phyloP scores from a whole-genome alignment of 2,888 invertebrate genomes.

The Portevinia maculata region DNA sequence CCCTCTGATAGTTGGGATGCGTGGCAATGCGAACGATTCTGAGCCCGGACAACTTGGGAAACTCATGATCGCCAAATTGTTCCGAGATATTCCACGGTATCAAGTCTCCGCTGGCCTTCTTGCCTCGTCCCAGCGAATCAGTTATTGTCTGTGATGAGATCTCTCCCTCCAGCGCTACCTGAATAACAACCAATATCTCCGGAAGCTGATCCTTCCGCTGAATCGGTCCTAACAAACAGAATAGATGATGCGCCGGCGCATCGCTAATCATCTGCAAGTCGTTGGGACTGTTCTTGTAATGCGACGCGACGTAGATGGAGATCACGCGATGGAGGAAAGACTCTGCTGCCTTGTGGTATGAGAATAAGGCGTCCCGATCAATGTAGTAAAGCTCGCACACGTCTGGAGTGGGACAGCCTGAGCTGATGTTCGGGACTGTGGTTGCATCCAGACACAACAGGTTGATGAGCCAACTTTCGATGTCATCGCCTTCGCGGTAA shows the following conservation, averaged over 20 bases:
- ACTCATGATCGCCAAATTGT: slow-evolving; percentile 97
- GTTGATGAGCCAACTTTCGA: slow-evolving; percentile 95
- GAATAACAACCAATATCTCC: slow-evolving; percentile 96
- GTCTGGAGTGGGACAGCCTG: slow-evolving; percentile 95
- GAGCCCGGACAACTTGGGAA: slow-evolving; percentile 94
- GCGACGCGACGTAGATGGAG: slow-evolving; percentile 97
- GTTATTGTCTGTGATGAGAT: slow-evolving; percentile 87
- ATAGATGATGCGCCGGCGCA: slow-evolving; percentile 98
- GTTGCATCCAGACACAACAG: slow-evolving; percentile 96
- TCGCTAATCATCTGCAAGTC: slow-evolving; percentile 99
- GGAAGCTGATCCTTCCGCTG: slow-evolving; percentile 90
- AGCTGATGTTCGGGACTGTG: slow-evolving; percentile 85
- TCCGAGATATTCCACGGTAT: slow-evolving; percentile 99
- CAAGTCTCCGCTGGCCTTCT: slow-evolving; percentile 96
- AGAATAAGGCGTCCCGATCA: slow-evolving; percentile 96
- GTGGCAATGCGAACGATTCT: slow-evolving; percentile 98
- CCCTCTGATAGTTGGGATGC: slow-evolving; percentile 97
- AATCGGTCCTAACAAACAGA: slow-evolving; percentile 95
- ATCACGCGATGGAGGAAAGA: slow-evolving; percentile 96
- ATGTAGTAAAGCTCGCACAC: slow-evolving; percentile 95
- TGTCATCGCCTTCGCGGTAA: slow-evolving; percentile 92
- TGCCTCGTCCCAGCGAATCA: slow-evolving; percentile 92
- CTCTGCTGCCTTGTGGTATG: slow-evolving; percentile 96
- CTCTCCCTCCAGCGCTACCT: slow-evolving; percentile 91
- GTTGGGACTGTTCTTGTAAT: slow-evolving; percentile 99